These are phyloP conservation scores for Eidolon helvum DNA, from an alignment of 2,113 vertebrate species.

Conservation along the genomic window DNA sequence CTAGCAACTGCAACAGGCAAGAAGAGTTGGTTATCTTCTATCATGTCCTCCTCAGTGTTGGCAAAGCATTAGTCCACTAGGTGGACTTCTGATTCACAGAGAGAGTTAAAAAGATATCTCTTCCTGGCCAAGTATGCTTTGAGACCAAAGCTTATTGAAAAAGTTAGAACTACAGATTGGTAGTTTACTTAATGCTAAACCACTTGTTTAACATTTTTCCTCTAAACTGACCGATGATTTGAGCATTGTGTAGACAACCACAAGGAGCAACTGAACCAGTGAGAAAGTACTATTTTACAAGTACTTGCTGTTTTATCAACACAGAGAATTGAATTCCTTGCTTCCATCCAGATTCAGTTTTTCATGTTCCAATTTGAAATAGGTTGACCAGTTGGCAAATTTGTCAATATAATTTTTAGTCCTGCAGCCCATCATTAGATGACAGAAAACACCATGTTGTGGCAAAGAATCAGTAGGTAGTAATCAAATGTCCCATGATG, in stretches of 20 bases:
- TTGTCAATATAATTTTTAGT: slow-evolving; percentile 25
- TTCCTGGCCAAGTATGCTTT: not conserved
- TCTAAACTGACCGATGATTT: not conserved
- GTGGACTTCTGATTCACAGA: not conserved
- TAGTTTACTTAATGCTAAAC: not conserved
- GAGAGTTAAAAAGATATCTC: not conserved
- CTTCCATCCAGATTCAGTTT: not conserved
- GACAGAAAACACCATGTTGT: not conserved
- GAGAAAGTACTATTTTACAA: slow-evolving; percentile 19
- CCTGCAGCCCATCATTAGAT: not conserved
- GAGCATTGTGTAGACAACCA: slow-evolving; percentile 8
- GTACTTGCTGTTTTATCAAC: not conserved
- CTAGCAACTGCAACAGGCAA: not conserved
- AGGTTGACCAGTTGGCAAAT: not conserved
- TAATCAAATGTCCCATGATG: not conserved
- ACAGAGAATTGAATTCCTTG: not conserved
- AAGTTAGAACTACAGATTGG: not conserved
- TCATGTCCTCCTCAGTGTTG: not conserved
- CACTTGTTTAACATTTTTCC: not conserved
- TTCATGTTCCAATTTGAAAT: not conserved
- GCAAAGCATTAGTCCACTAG: not conserved
- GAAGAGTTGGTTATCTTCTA: not conserved
- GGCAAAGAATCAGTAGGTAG: slow-evolving; percentile 11
- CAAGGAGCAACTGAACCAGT: not conserved
- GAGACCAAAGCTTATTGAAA: not conserved